Evolutionary conservation across 1,140 invertebrate genomes (phyloP), one percentile per base, ranked within the genome.

Genomic region (Tribolium madens): DNA sequence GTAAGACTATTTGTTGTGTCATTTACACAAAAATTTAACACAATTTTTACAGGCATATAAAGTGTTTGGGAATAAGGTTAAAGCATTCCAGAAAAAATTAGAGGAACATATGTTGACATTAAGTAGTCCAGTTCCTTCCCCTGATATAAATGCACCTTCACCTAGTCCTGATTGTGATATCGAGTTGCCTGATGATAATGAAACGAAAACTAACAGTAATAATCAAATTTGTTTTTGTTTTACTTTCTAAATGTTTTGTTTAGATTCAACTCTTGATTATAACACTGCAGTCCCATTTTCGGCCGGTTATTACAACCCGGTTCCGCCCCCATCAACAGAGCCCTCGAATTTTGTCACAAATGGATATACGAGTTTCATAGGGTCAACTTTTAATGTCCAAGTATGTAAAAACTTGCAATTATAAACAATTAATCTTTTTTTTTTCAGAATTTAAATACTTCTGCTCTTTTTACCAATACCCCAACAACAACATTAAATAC

Each of bases 31-130:
- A n/a, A 15, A 46, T 75, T 18, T 50, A 3, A 26, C 1, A 12
- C 14, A 53, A 1, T 76, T 9, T 81, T 82, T 84, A 33, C 81
- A 97, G 95, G 96, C 96, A 4, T 98, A 97, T 84, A 95, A 94
- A 87, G 96, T 95, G 83, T 98, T 97, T 89, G 94, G 94, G 1
- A 91, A 91, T 42, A 89, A 95, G 80, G 94, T 98, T 0, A 94
- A 95, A 84, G 91, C 91, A 70, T 88, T 97, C 14, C 94, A 96
- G 84, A 91, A 93, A 47, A 96, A 95, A 84, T 84, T 97, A 42
- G 93, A 94, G 79, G 95, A 97, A 79, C 84, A 95, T 18, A 89
- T 90, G 76, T 87, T 90, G 1, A 91, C 89, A 72, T 87, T 91
- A 7, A 84, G 87, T 31, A 89, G 88, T 76, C 91, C 91, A 1